Percentiles rank a stretch among this genome's conserved stretches.
phyloP scores from a whole-genome alignment of 2,888 invertebrate genomes.

The Thysanoteuthis rhombus region DNA sequence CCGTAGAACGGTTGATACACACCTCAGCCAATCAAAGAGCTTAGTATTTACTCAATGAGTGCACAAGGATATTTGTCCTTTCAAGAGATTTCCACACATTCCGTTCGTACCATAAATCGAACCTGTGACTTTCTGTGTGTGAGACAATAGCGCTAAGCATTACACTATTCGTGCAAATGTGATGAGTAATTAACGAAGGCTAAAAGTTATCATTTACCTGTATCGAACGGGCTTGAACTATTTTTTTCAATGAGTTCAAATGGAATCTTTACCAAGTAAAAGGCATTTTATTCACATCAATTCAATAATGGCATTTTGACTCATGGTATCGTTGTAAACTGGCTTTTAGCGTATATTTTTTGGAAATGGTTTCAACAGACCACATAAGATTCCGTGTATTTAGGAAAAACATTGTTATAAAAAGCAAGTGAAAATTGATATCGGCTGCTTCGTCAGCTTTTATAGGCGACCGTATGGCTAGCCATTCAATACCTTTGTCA shows the following conservation, averaged over 20 bases:
- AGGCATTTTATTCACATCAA: not conserved
- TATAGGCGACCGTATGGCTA: not conserved
- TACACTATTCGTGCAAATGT: no score
- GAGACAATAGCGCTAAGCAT: no score
- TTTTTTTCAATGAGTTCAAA: not conserved
- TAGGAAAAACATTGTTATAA: not conserved
- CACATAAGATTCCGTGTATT: not conserved
- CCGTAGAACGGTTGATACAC: no score
- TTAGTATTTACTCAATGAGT: no score
- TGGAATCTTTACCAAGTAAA: not conserved
- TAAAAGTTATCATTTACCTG: not conserved
- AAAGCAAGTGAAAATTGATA: not conserved
- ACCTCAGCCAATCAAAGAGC: no score
- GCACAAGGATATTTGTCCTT: no score
- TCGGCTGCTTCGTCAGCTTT: not conserved
- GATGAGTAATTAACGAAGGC: not conserved
- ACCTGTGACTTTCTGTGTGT: no score
- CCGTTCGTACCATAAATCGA: no score
- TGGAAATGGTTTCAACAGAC: no score
- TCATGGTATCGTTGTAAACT: not conserved
- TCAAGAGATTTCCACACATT: no score
- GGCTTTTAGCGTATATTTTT: not conserved
- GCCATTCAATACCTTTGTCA: not conserved
- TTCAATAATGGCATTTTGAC: not conserved
- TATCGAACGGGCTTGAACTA: not conserved